These are phyloP conservation scores for Crossocerus cetratus DNA, from an alignment of 2,888 invertebrate genomes.

Conservation along the genomic window DNA sequence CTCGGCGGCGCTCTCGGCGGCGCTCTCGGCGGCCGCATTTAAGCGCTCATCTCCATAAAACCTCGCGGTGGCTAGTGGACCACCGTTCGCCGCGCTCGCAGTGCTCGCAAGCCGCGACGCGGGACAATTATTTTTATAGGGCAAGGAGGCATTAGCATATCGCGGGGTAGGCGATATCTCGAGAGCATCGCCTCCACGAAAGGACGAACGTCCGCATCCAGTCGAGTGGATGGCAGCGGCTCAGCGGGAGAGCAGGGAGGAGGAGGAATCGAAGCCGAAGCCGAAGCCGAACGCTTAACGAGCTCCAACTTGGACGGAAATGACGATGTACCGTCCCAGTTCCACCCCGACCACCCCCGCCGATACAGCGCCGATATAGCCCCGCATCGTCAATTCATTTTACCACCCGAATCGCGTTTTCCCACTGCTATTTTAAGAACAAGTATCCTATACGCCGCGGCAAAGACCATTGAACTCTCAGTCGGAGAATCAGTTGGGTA, in stretches of 20 bases:
- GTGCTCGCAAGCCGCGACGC: background rate
- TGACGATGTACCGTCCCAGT: constrained; percentile 42
- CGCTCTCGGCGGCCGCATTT: constrained; percentile 27
- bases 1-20: constrained; percentile 1
- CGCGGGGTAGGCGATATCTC: background rate
- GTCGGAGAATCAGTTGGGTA: too few relatives aligned
- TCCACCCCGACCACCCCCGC: background rate
- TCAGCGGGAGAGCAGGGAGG: constrained; percentile 8
- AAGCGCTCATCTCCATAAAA: constrained; percentile 26
- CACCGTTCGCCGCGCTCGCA: too few relatives aligned
- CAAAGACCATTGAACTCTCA: too few relatives aligned
- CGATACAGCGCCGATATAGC: too few relatives aligned
- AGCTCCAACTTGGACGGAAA: constrained; percentile 48
- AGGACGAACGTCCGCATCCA: background rate
- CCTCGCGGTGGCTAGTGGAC: background rate
- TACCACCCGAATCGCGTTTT: too few relatives aligned
- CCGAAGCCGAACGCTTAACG: constrained; percentile 45
- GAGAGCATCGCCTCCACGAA: constrained; percentile 5
- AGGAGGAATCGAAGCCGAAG: background rate
- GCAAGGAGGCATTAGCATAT: constrained; percentile 8
- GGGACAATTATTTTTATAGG: constrained; percentile 30
- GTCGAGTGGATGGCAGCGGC: background rate
- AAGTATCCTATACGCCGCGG: too few relatives aligned
- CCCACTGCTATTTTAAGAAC: too few relatives aligned
- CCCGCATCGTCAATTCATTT: too few relatives aligned